Conservation (phyloP, 1,140 invertebrate species). For the Drosophila teissieri region DNA sequence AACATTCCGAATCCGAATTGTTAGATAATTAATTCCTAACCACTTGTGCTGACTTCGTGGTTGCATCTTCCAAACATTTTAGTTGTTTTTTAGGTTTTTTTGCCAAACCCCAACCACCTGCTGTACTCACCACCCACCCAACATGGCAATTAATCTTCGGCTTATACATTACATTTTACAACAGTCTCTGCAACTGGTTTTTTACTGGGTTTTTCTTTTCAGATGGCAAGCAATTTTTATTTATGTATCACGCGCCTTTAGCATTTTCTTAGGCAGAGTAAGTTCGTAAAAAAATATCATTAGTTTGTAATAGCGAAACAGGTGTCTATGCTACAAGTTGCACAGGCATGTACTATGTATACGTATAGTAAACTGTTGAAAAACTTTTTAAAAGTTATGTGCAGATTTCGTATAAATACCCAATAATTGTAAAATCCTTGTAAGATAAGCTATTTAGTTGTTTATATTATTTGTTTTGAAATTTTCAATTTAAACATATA, state of each 20-base stretch:
- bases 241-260: constrained; percentile 61
- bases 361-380: neutral
- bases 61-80: constrained; percentile 56
- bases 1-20: constrained; percentile 56
- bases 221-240: constrained; percentile 44
- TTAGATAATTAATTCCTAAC: constrained; percentile 70
- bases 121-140: neutral
- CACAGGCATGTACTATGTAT: neutral
- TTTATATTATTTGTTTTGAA: neutral
- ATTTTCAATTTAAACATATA: neutral
- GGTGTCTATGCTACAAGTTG: constrained; percentile 32
- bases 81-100: neutral
- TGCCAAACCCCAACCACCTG: neutral
- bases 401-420: no score
- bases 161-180: constrained; percentile 63
- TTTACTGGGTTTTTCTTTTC: constrained; percentile 32
- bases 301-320: constrained; percentile 30
- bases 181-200: constrained; percentile 56
- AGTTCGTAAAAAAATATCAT: constrained; percentile 32
- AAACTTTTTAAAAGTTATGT: constrained; percentile 5
- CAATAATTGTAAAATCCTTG: no score
- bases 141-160: constrained; percentile 70
- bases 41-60: constrained; percentile 35
- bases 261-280: constrained; percentile 20
- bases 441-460: no score